Evolutionary conservation across 2,113 vertebrate species (phyloP), one percentile per base, ranked within the genome.

Genomic region (Etia nguti): DNA sequence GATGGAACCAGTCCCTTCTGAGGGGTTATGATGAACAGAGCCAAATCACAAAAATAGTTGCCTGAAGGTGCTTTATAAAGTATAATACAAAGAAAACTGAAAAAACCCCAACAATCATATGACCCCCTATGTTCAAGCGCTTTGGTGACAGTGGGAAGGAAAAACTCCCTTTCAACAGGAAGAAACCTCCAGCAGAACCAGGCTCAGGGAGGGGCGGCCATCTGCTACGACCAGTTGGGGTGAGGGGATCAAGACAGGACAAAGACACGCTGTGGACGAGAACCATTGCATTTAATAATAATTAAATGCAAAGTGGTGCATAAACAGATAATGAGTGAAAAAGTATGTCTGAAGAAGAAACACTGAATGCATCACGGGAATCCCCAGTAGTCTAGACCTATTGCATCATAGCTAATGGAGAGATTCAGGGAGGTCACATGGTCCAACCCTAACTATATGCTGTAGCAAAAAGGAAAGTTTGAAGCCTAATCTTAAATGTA

Each of bases 161-260:
- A 59, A 31, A 59, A 59, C 56, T 59, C 56, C 4, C 13, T 59
- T 31, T 59, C 9, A 29, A 59, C 56, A 59, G 56, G 13, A 59
- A 59, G 15, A 59, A 59, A 59, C 56, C 26, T 59, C 0, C 22
- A 1, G 0, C 12, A 57, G 4, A 59, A 34, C 34, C 34, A 34
- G 34, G 34, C 7, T 34, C 34, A 34, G 34, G 34, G 7, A 34
- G 34, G 55, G 56, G 56, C 4, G 8, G 56, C 56, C 15, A 59
- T 59, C 56, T 59, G 56, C 56, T 18, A 2, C 4, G 0, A 0
- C 13, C 2, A 1, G 15, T 59, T 31, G 26, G 8, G 15, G 3
- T 31, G 26, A 31, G 57, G 0, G 15, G 26, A 59, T 31, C 15
- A 60, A 60, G 15, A 60, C 26, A 60, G 26, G 26, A 5, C 15